Conservation (phyloP, 2,888 invertebrate species). For the Plebejus melissa region DNA sequence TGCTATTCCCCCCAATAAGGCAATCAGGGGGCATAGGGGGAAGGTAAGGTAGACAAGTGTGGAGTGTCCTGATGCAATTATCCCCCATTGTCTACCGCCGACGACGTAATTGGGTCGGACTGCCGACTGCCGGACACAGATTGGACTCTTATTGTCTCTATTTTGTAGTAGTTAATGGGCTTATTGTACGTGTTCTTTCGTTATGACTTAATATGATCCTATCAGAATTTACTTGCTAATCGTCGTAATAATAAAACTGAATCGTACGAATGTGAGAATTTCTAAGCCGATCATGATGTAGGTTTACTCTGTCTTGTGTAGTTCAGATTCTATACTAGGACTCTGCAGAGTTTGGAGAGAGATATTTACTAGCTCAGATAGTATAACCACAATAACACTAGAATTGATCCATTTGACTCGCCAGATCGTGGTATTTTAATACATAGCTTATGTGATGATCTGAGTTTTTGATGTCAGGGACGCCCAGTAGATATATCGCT, state of each 20-base stretch:
- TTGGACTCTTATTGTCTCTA: neutral
- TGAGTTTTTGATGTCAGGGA: slow-evolving; percentile 15
- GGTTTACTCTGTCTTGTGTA: no score
- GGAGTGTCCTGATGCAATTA: slow-evolving; percentile 6
- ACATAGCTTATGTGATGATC: neutral
- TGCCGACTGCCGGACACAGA: neutral
- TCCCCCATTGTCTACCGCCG: slow-evolving; percentile 17
- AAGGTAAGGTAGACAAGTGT: neutral
- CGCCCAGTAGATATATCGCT: neutral
- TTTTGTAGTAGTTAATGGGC: neutral
- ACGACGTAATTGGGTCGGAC: neutral
- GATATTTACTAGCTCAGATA: no score
- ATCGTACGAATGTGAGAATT: no score
- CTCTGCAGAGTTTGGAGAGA: no score
- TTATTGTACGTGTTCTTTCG: neutral
- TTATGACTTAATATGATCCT: no score
- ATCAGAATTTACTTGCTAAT: no score
- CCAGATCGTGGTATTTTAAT: neutral
- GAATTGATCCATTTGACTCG: neutral
- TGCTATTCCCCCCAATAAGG: neutral
- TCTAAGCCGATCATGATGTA: no score
- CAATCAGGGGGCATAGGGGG: neutral
- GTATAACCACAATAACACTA: neutral
- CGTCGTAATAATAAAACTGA: no score
- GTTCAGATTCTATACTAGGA: no score